Conservation (phyloP, 2,888 invertebrate genomes). For the Malthinus seriepunctatus region DNA sequence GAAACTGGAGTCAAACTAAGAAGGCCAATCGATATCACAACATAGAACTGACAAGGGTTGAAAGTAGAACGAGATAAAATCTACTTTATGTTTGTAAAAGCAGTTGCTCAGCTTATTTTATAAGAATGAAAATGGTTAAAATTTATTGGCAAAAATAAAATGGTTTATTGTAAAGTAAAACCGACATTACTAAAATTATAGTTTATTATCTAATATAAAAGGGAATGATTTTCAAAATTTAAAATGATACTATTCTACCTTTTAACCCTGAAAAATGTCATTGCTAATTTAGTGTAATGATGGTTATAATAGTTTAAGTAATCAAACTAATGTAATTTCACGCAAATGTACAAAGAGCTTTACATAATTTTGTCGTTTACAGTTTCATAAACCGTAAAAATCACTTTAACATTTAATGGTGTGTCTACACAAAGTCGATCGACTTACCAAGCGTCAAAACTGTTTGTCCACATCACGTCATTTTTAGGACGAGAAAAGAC, state of each 20-base stretch:
- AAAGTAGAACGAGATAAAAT: slow-evolving; percentile 38
- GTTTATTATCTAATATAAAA: slow-evolving; percentile 19
- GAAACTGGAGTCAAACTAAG: slow-evolving; percentile 27
- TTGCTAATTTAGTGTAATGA: too few relatives aligned
- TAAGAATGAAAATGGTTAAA: neutral
- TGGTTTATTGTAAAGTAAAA: slow-evolving; percentile 15
- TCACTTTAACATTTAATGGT: too few relatives aligned
- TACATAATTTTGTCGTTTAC: too few relatives aligned
- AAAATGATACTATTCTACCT: neutral
- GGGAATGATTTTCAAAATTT: slow-evolving; percentile 14
- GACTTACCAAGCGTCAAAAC: too few relatives aligned
- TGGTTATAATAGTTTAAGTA: too few relatives aligned
- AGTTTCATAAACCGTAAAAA: too few relatives aligned
- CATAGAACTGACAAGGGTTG: slow-evolving; percentile 35
- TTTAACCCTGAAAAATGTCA: too few relatives aligned
- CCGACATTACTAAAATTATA: slow-evolving; percentile 28
- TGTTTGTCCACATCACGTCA: too few relatives aligned
- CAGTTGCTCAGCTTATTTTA: slow-evolving; percentile 28
- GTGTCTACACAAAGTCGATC: too few relatives aligned
- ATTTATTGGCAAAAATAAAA: neutral
- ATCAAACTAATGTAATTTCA: too few relatives aligned
- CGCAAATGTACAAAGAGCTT: too few relatives aligned
- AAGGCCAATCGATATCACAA: slow-evolving; percentile 35
- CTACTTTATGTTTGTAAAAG: slow-evolving; percentile 38
- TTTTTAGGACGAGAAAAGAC: too few relatives aligned